Evolutionary conservation across 2,797 vertebrate species (phyloP), one percentile per base, ranked within the genome.

Genomic region (Oryzias sinensis): DNA sequence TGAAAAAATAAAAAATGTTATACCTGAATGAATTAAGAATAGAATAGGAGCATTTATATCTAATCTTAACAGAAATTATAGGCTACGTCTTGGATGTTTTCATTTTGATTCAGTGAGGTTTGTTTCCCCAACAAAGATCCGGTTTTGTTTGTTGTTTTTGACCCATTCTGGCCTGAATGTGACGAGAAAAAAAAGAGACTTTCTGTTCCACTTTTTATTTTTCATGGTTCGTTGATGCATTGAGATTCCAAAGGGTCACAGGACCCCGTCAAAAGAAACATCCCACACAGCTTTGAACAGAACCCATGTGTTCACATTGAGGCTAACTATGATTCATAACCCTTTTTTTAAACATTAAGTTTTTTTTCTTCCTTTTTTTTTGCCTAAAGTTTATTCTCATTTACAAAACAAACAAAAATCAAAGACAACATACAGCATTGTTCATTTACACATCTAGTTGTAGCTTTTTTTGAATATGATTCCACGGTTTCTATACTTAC

Each of bases 331-430:
- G 86, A 77, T 81, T 79, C 81, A 79, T 85, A 88, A 83, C 78
- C 72, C 59, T 72, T 80, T 22, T 88, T 80, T 82, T 27, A 87
- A 85, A 86, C 88, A 88, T 89, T 87, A 71, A 86, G 79, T 76
- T 9, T 3, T 37, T 37, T 37, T 80, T 80, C 84, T 89, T 88
- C 89, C 66, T 3, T 37, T 37, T 37, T 80, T 80, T 85, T 89
- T 88, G 89, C 66, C 82, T 85, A 76, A 80, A 80, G 81, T 87
- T 74, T 76, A 84, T 89, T 89, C 75, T 90, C 84, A 87, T 83
- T 85, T 93, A 88, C 89, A 91, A 93, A 90, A 89, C 86, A 90
- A 88, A 91, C 86, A 89, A 87, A 37, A 93, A 87, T 87, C 84
- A 86, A 87, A 89, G 88, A 92, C 91, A 90, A 90, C 88, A 89